A percentile compares a stretch with the other conserved stretches of the same genome.
Conservation (phyloP, 1,140 invertebrate genomes). For the Oppia nitens region DNA sequence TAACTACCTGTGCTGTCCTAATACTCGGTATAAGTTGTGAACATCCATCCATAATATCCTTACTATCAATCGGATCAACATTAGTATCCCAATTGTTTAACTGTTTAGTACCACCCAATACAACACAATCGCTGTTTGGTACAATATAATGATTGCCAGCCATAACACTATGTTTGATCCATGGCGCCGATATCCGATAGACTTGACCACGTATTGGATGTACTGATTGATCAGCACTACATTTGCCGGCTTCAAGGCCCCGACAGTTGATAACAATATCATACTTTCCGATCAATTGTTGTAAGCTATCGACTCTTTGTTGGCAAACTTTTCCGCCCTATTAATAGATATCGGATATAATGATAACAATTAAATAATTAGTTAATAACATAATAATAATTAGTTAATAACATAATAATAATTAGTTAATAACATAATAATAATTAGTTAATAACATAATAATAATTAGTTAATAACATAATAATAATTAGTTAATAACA, state of each 20-base stretch:
- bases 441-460: no score
- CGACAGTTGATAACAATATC: constrained; percentile 55
- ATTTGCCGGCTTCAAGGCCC: constrained; percentile 39
- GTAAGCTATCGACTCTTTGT: constrained; percentile 32
- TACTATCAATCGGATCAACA: constrained; percentile 35
- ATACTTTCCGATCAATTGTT: constrained; percentile 28
- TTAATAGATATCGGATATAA: no score
- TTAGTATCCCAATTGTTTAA: constrained; percentile 40
- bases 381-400: no score
- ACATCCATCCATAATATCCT: constrained; percentile 44
- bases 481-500: no score
- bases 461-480: no score
- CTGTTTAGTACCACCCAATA: constrained; percentile 57
- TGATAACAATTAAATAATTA: no score
- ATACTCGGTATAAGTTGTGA: constrained; percentile 39
- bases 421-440: no score
- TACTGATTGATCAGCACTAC: constrained; percentile 39
- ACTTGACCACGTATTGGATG: constrained; percentile 51
- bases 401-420: no score
- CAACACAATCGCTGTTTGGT: constrained; percentile 44
- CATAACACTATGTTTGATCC: constrained; percentile 38
- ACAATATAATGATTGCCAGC: constrained; percentile 42
- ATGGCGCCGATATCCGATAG: constrained; percentile 41
- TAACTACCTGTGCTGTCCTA: constrained; percentile 37
- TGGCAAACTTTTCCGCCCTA: constrained; percentile 32